A percentile compares a stretch with the other conserved stretches of the same genome.
phyloP scores from a whole-genome alignment of 2,888 invertebrate species.

The Lasioglossum lativentre region DNA sequence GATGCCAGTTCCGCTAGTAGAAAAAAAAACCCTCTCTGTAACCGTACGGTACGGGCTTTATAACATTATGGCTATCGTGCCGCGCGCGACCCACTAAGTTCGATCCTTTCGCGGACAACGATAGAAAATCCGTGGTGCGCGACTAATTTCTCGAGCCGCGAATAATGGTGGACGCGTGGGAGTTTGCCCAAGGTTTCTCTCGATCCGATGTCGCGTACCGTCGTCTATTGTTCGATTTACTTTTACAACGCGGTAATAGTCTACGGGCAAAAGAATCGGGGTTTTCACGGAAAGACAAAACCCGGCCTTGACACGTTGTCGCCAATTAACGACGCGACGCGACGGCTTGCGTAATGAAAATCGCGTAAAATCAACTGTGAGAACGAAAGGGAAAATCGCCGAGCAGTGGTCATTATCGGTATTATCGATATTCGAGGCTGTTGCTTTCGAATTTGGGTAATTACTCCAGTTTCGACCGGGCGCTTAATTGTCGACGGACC shows the following conservation, averaged over 20 bases:
- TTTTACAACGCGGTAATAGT: conserved; percentile 14
- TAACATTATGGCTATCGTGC: conserved; percentile 4
- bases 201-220: not conserved
- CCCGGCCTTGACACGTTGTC: conserved; percentile 46
- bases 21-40: not conserved
- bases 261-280: not conserved
- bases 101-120: conserved; percentile 39
- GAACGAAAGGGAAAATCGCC: not conserved
- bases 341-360: conserved; percentile 16
- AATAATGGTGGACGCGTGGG: conserved; percentile 79
- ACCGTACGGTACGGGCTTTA: not conserved
- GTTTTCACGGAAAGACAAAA: not conserved
- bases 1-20: conserved; percentile 1
- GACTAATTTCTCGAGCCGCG: conserved; percentile 45
- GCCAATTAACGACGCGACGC: conserved; percentile 9
- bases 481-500: conserved; percentile 16
- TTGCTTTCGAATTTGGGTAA: not conserved
- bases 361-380: conserved; percentile 7
- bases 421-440: not conserved
- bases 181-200: conserved; percentile 75
- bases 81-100: conserved; percentile 42
- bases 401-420: not conserved
- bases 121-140: conserved; percentile 28
- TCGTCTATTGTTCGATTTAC: conserved; percentile 45
- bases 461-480: not conserved